Percentiles rank a stretch among this genome's conserved stretches.
phyloP scores from a whole-genome alignment of 1,140 invertebrate species.

The Orchestia grillus region DNA sequence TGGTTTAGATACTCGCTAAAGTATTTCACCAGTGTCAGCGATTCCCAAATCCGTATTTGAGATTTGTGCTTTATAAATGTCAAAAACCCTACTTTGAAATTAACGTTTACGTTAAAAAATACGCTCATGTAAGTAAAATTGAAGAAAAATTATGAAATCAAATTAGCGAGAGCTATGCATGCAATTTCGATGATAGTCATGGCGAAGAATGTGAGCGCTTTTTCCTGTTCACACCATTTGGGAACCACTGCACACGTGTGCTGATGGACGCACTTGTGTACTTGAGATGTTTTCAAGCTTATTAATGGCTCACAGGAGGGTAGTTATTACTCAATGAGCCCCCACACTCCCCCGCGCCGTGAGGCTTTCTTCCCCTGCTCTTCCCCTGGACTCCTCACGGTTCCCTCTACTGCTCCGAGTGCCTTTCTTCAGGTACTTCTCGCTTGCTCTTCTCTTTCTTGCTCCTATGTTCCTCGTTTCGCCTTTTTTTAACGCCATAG shows the following conservation, averaged over 20 bases:
- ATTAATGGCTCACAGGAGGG: not conserved
- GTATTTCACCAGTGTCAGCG: not conserved
- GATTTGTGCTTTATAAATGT: not conserved
- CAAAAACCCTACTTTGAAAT: not conserved
- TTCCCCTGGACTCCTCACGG: slow-evolving; percentile 11
- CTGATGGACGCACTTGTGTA: not conserved
- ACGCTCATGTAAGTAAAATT: not conserved
- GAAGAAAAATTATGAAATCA: not conserved
- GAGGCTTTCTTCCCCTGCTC: slow-evolving; percentile 16
- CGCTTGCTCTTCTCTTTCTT: not conserved
- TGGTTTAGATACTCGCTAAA: not conserved
- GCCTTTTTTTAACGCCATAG: not conserved
- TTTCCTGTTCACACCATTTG: not conserved
- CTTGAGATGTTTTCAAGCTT: not conserved
- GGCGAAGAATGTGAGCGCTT: not conserved
- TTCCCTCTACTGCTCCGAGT: slow-evolving; percentile 17
- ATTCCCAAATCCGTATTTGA: not conserved
- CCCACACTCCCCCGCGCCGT: not conserved
- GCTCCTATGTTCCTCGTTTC: not conserved
- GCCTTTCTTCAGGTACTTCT: slow-evolving; percentile 23
- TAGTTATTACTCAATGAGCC: not conserved
- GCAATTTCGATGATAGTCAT: not conserved
- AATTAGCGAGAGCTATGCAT: not conserved
- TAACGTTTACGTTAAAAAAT: not conserved
- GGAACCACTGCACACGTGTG: not conserved